Evolutionary conservation across 2,797 vertebrate genomes (phyloP).

Genomic region (Spatula clypeata): DNA sequence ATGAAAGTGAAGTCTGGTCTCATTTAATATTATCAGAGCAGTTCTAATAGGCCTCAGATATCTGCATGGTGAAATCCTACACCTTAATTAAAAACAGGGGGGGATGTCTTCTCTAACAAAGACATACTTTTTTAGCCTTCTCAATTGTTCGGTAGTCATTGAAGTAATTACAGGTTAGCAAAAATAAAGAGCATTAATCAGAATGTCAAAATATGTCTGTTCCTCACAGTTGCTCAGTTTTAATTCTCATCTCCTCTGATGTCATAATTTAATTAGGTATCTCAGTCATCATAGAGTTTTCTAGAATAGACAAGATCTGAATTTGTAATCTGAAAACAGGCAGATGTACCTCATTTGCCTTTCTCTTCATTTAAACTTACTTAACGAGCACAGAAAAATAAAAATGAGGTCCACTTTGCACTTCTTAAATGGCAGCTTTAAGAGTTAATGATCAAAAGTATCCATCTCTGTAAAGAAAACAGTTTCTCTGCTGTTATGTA

Average conservation of each 20-base stretch:
- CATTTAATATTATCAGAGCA: constrained; percentile 15
- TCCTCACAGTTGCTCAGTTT: constrained; percentile 19
- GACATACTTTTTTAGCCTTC: not conserved
- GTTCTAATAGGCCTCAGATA: constrained; percentile 23
- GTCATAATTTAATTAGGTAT: constrained; percentile 51
- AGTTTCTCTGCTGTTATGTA: not conserved
- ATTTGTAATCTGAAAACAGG: not conserved
- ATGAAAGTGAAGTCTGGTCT: constrained; percentile 25
- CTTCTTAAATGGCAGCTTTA: not conserved
- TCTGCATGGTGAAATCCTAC: constrained; percentile 34
- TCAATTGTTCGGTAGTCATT: constrained; percentile 4
- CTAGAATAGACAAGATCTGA: constrained; percentile 8
- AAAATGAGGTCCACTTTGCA: constrained; percentile 2
- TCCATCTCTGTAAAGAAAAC: constrained; percentile 30
- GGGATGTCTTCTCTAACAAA: not conserved
- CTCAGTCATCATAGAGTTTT: constrained; percentile 29
- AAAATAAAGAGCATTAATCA: constrained; percentile 58
- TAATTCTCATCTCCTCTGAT: constrained; percentile 51
- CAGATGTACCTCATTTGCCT: not conserved
- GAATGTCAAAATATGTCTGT: constrained; percentile 59
- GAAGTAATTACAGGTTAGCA: constrained; percentile 49
- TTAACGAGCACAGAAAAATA: not conserved
- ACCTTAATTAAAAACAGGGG: constrained; percentile 40
- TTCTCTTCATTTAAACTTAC: not conserved
- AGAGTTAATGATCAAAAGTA: not conserved